A percentile compares a stretch with the other conserved stretches of the same genome.
Conservation (phyloP, 2,888 invertebrate genomes). For the Drosophila helvetica region DNA sequence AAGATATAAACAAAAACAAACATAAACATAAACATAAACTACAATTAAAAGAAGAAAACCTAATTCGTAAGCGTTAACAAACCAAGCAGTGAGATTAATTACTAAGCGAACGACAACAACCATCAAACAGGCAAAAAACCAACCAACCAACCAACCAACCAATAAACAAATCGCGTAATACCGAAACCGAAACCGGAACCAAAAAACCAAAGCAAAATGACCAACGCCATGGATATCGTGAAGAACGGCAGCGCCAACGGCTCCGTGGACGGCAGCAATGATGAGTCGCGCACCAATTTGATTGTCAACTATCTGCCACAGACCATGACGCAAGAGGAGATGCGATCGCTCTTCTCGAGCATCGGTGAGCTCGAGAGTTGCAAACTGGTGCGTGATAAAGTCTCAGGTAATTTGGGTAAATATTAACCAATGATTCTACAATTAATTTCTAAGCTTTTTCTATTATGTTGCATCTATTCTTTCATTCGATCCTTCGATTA, state of each 20-base stretch:
- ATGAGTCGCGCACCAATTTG: slow-evolving; percentile 97
- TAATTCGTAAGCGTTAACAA: slow-evolving; percentile 57
- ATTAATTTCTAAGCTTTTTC: neutral
- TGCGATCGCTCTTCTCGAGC: slow-evolving; percentile 95
- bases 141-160: slow-evolving; percentile 14
- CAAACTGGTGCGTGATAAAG: slow-evolving; percentile 98
- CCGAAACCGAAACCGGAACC: slow-evolving; percentile 10
- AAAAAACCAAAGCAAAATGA: slow-evolving; percentile 75
- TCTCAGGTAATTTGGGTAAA: slow-evolving; percentile 89
- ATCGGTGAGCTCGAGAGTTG: slow-evolving; percentile 99
- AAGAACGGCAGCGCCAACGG: slow-evolving; percentile 89
- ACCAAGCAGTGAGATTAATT: slow-evolving; percentile 81
- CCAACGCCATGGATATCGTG: slow-evolving; percentile 87
- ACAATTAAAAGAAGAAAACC: slow-evolving; percentile 31
- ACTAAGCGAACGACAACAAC: slow-evolving; percentile 58
- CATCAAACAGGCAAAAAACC: slow-evolving; percentile 7
- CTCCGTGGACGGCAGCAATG: slow-evolving; percentile 88
- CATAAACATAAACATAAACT: slow-evolving; percentile 33
- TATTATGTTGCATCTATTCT: too few relatives aligned
- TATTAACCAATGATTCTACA: slow-evolving; percentile 68
- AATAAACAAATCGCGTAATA: slow-evolving; percentile 23
- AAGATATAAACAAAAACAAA: slow-evolving; percentile 48
- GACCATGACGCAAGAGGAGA: slow-evolving; percentile 97
- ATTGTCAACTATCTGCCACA: slow-evolving; percentile 98
- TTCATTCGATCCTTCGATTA: too few relatives aligned